A percentile compares a stretch with the other conserved stretches of the same genome.
phyloP scores from a whole-genome alignment of 2,888 invertebrate species.

The Opisthograptis luteolata region DNA sequence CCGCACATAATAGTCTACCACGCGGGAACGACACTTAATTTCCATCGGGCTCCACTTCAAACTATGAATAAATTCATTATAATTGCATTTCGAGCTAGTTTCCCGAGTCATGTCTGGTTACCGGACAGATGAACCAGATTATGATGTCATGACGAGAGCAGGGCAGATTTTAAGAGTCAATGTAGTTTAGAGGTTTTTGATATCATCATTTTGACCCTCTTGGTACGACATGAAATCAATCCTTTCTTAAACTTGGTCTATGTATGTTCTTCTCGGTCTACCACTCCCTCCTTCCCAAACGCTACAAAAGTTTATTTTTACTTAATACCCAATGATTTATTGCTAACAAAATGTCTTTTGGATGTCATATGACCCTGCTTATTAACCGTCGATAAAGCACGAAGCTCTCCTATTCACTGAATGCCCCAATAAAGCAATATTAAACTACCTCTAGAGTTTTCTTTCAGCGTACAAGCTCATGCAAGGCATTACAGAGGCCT shows the following conservation, averaged over 20 bases:
- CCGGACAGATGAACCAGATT: constrained; percentile 25
- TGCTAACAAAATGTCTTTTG: too few relatives aligned
- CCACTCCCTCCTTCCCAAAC: too few relatives aligned
- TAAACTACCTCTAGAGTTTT: constrained; percentile 9
- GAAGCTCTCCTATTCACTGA: background rate
- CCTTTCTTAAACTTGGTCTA: too few relatives aligned
- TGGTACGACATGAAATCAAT: too few relatives aligned
- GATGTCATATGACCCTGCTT: too few relatives aligned
- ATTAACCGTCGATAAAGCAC: constrained; percentile 10
- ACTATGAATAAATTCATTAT: constrained; percentile 53
- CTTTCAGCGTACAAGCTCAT: constrained; percentile 2
- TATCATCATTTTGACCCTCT: too few relatives aligned
- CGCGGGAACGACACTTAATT: constrained; percentile 57
- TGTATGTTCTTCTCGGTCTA: too few relatives aligned
- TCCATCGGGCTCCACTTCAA: constrained; percentile 47
- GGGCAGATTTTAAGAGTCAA: too few relatives aligned
- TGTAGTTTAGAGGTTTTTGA: too few relatives aligned
- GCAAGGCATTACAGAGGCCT: constrained; percentile 19
- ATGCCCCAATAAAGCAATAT: constrained; percentile 9
- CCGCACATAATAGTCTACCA: constrained; percentile 51
- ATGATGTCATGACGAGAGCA: constrained; percentile 15
- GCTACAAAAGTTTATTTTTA: too few relatives aligned
- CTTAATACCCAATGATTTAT: too few relatives aligned
- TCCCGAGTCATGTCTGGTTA: constrained; percentile 16
- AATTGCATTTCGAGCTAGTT: constrained; percentile 26